Conservation (phyloP, 30 jellyfish, hydroid and myxozoan genomes). For the Morbakka virulenta region DNA sequence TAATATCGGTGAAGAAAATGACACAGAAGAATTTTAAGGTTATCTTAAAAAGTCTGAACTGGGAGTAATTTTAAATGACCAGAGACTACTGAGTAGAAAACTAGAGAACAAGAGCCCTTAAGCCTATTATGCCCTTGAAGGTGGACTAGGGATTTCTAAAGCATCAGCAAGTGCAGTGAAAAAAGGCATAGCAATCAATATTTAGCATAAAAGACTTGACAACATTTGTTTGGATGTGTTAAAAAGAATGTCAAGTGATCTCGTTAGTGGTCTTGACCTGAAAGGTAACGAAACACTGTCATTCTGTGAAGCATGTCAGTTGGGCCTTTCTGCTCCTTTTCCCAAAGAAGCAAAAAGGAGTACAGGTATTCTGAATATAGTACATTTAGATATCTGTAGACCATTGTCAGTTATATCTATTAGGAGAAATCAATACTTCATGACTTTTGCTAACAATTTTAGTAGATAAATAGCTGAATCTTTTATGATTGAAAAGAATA, state of each 20-base stretch:
- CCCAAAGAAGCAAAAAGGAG: neutral
- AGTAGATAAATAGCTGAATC: neutral
- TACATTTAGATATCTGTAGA: neutral
- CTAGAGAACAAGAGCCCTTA: too few species aligned
- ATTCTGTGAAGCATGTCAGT: neutral
- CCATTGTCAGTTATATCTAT: neutral
- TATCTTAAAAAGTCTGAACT: too few species aligned
- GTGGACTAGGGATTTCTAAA: neutral
- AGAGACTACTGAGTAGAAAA: too few species aligned
- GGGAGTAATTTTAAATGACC: too few species aligned
- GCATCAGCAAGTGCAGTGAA: neutral
- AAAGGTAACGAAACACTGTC: too few species aligned
- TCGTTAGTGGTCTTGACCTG: neutral
- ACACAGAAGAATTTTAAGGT: neutral
- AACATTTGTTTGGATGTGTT: neutral
- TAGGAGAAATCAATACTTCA: neutral
- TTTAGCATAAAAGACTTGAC: neutral
- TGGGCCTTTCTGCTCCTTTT: neutral
- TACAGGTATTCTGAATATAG: neutral
- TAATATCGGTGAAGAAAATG: neutral
- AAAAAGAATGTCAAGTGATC: neutral
- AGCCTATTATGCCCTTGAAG: neutral
- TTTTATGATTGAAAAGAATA: neutral
- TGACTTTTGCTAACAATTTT: neutral
- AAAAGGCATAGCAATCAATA: neutral